These are phyloP conservation scores for Zaprionus taronus DNA, from an alignment of 1,140 invertebrate genomes.

Conservation along the genomic window DNA sequence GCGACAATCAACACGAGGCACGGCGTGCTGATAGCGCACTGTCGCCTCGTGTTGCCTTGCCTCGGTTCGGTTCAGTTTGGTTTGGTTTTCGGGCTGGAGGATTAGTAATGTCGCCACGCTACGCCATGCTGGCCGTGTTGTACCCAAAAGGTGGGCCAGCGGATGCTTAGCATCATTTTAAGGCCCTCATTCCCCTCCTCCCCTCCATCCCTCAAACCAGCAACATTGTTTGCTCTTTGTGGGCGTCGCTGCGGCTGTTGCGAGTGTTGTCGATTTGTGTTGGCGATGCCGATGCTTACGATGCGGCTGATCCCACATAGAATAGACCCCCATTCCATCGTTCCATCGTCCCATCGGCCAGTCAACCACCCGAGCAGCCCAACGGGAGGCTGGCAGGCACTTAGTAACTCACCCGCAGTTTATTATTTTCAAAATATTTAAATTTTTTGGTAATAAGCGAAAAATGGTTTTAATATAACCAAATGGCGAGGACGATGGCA, in stretches of 20 bases:
- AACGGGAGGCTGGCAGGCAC: constrained; percentile 48
- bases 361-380: not conserved
- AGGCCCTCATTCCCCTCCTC: constrained; percentile 9
- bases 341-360: not conserved
- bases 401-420: constrained; percentile 84
- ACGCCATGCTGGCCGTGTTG: not conserved
- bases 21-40: constrained; percentile 67
- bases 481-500: constrained; percentile 49
- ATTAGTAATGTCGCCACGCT: constrained; percentile 66
- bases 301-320: constrained; percentile 22
- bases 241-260: constrained; percentile 48
- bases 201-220: constrained; percentile 12
- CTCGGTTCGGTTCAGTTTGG: constrained; percentile 13
- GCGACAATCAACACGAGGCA: constrained; percentile 76
- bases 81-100: constrained; percentile 59
- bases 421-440: constrained; percentile 84
- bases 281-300: constrained; percentile 28
- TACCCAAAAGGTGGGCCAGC: constrained; percentile 58
- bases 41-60: not conserved
- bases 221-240: constrained; percentile 70
- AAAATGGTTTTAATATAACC: constrained; percentile 81
- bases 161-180: constrained; percentile 61
- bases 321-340: not conserved
- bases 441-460: constrained; percentile 84
- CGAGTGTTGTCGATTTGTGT: constrained; percentile 20